These are phyloP conservation scores for Rissa tridactyla DNA, from an alignment of 2,113 vertebrate species.

Conservation along the genomic window DNA sequence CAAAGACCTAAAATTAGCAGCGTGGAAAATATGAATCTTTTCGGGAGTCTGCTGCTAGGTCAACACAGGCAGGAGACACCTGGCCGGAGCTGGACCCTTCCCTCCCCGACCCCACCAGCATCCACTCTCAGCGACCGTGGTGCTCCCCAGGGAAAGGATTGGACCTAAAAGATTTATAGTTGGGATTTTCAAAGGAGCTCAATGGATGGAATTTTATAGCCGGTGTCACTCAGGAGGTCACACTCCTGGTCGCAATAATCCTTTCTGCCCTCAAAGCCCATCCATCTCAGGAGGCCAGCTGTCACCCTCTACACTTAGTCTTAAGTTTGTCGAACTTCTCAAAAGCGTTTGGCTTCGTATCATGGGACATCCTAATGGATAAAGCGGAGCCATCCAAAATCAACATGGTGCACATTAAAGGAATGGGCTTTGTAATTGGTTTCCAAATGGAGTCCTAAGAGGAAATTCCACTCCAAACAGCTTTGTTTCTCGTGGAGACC, in stretches of 20 bases:
- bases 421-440: not conserved
- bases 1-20: not conserved
- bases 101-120: not conserved
- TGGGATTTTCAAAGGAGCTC: not conserved
- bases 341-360: not conserved
- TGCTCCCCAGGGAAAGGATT: not conserved
- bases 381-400: not conserved
- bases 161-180: not conserved
- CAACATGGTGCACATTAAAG: not conserved
- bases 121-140: not conserved
- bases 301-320: not conserved
- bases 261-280: not conserved
- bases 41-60: not conserved
- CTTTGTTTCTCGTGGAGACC: not conserved
- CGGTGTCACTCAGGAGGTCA: not conserved
- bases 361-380: not conserved
- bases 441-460: not conserved
- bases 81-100: not conserved
- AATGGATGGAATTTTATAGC: not conserved
- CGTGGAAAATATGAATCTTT: not conserved
- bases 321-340: not conserved
- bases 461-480: not conserved
- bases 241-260: not conserved
- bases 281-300: not conserved
- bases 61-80: not conserved